These are phyloP conservation scores for Zaprionus inermis DNA, from an alignment of 1,140 invertebrate genomes.

Conservation along the genomic window DNA sequence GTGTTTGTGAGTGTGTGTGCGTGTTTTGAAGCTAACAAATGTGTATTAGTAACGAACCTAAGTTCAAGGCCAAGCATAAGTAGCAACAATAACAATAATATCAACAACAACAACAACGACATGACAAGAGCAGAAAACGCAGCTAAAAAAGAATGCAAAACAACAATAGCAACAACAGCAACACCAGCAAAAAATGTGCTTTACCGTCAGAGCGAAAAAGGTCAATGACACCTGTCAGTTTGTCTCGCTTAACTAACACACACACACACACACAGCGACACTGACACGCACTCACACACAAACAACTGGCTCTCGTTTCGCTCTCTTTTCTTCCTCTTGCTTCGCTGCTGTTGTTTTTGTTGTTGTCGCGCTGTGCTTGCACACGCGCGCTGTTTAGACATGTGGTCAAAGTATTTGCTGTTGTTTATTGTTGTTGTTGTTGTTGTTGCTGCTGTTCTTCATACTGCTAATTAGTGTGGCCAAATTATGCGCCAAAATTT, in stretches of 20 bases:
- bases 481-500: conserved; percentile 72
- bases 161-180: conserved; percentile 28
- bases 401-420: conserved; percentile 60
- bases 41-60: conserved; percentile 72
- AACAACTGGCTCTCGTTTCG: conserved; percentile 57
- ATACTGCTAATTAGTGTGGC: conserved; percentile 75
- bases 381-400: conserved; percentile 60
- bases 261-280: conserved; percentile 15
- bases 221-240: conserved; percentile 80
- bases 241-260: conserved; percentile 63
- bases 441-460: conserved; percentile 45
- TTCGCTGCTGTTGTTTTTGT: conserved; percentile 25
- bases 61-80: conserved; percentile 78
- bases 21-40: conserved; percentile 50
- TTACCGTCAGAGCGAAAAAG: conserved; percentile 71
- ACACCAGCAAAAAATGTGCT: conserved; percentile 46
- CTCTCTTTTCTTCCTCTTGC: conserved; percentile 54
- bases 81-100: conserved; percentile 40
- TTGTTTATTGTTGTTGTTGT: conserved; percentile 27
- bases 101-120: conserved; percentile 25
- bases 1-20: conserved; percentile 23
- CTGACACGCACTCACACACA: conserved; percentile 26
- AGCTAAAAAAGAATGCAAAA: conserved; percentile 53
- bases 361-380: conserved; percentile 33
- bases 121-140: conserved; percentile 51